Conservation (phyloP, 2,888 invertebrate species). For the Odontothrips loti region DNA sequence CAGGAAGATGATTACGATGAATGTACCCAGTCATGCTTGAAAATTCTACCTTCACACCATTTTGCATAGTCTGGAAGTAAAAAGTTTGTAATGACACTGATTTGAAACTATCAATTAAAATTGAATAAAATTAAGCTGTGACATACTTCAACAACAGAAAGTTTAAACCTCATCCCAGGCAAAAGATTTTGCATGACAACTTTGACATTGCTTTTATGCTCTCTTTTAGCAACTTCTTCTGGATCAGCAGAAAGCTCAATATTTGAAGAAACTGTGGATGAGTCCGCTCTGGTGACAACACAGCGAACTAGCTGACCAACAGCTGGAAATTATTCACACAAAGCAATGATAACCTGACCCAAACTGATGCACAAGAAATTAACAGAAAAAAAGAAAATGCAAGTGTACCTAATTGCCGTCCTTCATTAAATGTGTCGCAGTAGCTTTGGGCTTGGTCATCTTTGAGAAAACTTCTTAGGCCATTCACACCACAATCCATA, state of each 20-base stretch:
- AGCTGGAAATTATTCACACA: not conserved
- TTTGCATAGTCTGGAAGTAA: not conserved
- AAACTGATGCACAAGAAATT: not conserved
- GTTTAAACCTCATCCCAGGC: constrained; percentile 1
- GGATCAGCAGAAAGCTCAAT: not conserved
- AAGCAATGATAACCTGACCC: not conserved
- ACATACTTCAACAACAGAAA: not conserved
- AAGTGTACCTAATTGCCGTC: not conserved
- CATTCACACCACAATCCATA: constrained; percentile 19
- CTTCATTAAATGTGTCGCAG: not conserved
- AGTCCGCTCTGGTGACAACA: not conserved
- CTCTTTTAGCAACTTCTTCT: not conserved
- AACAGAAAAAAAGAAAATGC: not conserved
- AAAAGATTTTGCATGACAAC: not conserved
- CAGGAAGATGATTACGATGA: constrained; percentile 5
- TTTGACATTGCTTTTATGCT: not conserved
- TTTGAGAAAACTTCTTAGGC: not conserved
- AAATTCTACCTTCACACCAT: not conserved
- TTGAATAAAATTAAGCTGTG: not conserved
- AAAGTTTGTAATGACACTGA: not conserved
- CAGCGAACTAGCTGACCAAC: not conserved
- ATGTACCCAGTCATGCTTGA: not conserved
- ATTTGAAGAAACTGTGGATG: not conserved
- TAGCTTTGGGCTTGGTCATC: not conserved
- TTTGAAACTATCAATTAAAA: not conserved